phyloP scores from a whole-genome alignment of 2,797 vertebrate species.

The Argyrosomus regius region DNA sequence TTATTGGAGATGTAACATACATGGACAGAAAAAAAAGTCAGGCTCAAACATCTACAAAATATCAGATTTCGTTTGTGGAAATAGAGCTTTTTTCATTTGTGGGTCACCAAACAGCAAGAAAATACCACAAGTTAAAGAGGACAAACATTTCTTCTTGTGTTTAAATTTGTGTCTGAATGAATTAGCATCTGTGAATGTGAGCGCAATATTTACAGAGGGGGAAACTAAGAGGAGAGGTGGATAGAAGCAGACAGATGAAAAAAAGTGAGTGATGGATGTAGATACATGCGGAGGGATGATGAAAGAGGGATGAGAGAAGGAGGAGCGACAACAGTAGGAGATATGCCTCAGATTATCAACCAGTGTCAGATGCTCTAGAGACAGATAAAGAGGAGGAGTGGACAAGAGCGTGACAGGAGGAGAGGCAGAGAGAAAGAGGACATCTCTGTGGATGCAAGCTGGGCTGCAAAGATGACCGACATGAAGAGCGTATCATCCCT shows the following conservation, averaged over 20 bases:
- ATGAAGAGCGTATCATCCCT: conserved; percentile 70
- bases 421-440: conserved; percentile 47
- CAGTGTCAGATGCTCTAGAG: conserved; percentile 71
- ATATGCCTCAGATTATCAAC: conserved; percentile 78
- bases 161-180: background rate
- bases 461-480: conserved; percentile 75
- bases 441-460: conserved; percentile 66
- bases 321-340: conserved; percentile 71
- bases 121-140: background rate
- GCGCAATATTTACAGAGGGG: background rate
- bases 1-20: conserved; percentile 64
- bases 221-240: background rate
- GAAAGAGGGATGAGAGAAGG: conserved; percentile 68
- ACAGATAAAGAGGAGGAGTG: conserved; percentile 69
- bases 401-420: conserved; percentile 49
- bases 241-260: conserved; percentile 10
- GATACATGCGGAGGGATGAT: conserved; percentile 57
- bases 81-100: too few relatives aligned
- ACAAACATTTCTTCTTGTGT: background rate
- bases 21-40: conserved; percentile 47
- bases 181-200: background rate
- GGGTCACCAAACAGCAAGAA: too few relatives aligned
- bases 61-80: background rate
- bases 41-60: conserved; percentile 25
- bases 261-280: conserved; percentile 55